phyloP scores from a whole-genome alignment of 2,797 vertebrate genomes.

The Simalia tracyae region DNA sequence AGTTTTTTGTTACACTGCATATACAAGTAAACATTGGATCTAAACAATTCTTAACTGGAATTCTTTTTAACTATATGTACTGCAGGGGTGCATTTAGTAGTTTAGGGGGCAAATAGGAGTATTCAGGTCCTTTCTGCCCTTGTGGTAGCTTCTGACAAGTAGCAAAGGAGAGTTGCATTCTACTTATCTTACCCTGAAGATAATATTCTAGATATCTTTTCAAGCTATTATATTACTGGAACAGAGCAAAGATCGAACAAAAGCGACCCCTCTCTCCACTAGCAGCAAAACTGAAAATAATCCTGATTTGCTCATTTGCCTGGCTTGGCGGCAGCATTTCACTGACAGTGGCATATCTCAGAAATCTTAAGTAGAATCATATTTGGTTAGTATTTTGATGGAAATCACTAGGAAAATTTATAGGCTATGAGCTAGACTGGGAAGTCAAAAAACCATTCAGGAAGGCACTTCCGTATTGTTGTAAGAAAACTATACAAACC shows the following conservation, averaged over 20 bases:
- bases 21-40: not conserved
- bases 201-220: not conserved
- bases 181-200: not conserved
- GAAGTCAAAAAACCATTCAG: not conserved
- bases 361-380: not conserved
- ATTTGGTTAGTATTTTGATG: not conserved
- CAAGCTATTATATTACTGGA: not conserved
- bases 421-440: not conserved
- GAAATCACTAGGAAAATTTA: not conserved
- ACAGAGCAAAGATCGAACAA: not conserved
- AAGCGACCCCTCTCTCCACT: not conserved
- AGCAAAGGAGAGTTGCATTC: not conserved
- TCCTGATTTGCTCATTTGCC: not conserved
- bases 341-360: not conserved
- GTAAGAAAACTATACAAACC: not conserved
- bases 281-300: not conserved
- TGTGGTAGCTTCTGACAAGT: not conserved
- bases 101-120: not conserved
- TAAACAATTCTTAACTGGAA: not conserved
- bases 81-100: not conserved
- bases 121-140: not conserved
- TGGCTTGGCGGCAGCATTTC: not conserved
- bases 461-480: not conserved
- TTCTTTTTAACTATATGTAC: not conserved
- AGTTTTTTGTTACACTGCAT: not conserved